Percentiles rank a stretch among this genome's conserved stretches.
phyloP scores from a whole-genome alignment of 2,888 invertebrate species.

The Nymphalis c-album region DNA sequence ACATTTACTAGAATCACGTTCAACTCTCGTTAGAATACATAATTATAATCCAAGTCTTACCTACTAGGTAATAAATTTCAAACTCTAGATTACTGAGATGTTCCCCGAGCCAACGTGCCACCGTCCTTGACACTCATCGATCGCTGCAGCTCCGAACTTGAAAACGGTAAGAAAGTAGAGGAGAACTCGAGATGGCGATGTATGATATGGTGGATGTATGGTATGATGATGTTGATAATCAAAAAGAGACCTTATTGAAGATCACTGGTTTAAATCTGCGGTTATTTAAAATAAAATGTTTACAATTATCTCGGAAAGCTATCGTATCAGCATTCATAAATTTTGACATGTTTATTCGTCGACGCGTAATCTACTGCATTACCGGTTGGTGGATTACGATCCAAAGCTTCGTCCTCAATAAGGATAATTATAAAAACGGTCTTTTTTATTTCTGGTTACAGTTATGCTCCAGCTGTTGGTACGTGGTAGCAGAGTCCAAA shows the following conservation, averaged over 20 bases:
- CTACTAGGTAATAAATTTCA: constrained; percentile 11
- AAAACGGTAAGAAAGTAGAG: background rate
- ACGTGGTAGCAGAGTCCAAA: no score
- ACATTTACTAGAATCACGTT: background rate
- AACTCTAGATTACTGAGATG: constrained; percentile 1
- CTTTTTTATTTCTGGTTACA: no score
- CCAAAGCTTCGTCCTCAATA: no score
- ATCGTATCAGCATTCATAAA: no score
- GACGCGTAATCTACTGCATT: no score
- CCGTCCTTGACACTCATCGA: constrained; percentile 44
- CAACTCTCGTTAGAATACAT: background rate
- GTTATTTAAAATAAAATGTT: no score
- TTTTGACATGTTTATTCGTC: no score
- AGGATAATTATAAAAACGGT: no score
- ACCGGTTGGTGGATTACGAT: no score
- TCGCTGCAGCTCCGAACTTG: constrained; percentile 42
- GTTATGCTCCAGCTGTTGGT: no score
- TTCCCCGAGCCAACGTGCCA: background rate
- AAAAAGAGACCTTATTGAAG: background rate
- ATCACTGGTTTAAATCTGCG: background rate
- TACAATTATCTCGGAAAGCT: no score
- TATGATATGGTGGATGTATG: no score
- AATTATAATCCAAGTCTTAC: background rate
- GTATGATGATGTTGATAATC: background rate
- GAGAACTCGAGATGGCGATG: background rate